phyloP scores from a whole-genome alignment of 2,888 invertebrate genomes.

The Asteroscopus sphinx region DNA sequence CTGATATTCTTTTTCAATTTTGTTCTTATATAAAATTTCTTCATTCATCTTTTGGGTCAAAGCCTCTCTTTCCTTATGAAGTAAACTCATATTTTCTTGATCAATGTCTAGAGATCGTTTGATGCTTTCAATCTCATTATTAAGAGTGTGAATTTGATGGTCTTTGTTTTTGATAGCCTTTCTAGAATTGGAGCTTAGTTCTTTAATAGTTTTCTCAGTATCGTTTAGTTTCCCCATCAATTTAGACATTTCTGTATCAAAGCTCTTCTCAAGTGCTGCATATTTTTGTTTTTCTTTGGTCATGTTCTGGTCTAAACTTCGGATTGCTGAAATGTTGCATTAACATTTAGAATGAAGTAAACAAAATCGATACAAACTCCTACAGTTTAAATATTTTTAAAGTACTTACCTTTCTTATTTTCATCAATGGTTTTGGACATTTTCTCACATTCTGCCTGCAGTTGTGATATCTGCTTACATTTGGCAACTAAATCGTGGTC shows the following conservation, averaged over 20 bases:
- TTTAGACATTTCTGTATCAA: constrained; percentile 62
- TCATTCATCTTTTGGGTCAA: constrained; percentile 60
- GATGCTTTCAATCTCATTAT: constrained; percentile 59
- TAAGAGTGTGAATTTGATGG: constrained; percentile 51
- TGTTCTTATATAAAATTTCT: constrained; percentile 57
- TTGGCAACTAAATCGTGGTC: constrained; percentile 57
- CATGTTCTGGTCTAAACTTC: constrained; percentile 60
- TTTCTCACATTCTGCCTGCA: constrained; percentile 58
- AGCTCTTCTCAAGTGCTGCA: constrained; percentile 60
- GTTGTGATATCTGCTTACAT: constrained; percentile 50
- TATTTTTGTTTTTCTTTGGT: constrained; percentile 63
- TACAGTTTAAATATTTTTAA: neutral
- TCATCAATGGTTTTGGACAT: constrained; percentile 55
- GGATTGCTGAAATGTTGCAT: constrained; percentile 60
- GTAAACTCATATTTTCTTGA: constrained; percentile 45
- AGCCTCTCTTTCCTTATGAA: constrained; percentile 59
- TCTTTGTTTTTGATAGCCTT: constrained; percentile 51
- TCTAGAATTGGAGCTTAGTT: constrained; percentile 44
- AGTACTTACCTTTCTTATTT: constrained; percentile 60
- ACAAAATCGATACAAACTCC: neutral
- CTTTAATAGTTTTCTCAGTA: constrained; percentile 63
- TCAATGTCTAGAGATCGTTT: constrained; percentile 53
- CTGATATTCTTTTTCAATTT: constrained; percentile 66
- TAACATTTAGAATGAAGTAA: neutral
- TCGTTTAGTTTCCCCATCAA: constrained; percentile 65